Conservation (phyloP, 2,888 invertebrate genomes). For the Orgyia antiqua region DNA sequence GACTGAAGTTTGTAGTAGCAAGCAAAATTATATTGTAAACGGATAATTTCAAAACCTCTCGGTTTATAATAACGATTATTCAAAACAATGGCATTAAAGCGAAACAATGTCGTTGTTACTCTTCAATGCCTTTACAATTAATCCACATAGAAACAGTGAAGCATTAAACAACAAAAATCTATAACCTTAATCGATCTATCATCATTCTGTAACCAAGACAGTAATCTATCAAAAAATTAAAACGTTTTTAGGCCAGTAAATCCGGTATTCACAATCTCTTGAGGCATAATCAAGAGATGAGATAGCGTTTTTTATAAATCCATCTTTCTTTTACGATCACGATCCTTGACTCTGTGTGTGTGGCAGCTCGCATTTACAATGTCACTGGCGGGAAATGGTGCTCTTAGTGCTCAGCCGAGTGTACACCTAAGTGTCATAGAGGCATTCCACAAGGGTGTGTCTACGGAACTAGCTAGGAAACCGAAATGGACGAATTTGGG, state of each 20-base stretch:
- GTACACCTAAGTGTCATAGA: conserved; percentile 14
- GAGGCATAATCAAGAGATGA: conserved; percentile 2
- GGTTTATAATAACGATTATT: too few relatives aligned
- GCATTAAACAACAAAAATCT: too few relatives aligned
- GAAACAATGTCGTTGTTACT: too few relatives aligned
- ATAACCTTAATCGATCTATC: conserved; percentile 2
- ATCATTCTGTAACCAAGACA: background rate
- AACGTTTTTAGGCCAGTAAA: conserved; percentile 1
- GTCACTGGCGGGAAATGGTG: conserved; percentile 11
- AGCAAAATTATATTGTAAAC: too few relatives aligned
- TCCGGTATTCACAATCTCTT: conserved; percentile 1
- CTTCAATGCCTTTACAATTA: too few relatives aligned
- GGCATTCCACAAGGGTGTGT: conserved; percentile 3
- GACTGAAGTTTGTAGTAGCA: too few relatives aligned
- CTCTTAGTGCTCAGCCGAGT: conserved; percentile 18
- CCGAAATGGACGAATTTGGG: background rate
- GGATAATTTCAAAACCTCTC: too few relatives aligned
- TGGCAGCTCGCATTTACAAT: conserved; percentile 16
- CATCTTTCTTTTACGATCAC: conserved; percentile 4
- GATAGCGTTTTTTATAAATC: conserved; percentile 1
- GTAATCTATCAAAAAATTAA: conserved; percentile 4
- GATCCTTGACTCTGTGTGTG: conserved; percentile 10
- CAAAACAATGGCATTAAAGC: too few relatives aligned
- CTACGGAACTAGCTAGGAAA: background rate
- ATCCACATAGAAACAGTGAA: too few relatives aligned